These are phyloP conservation scores for Plebejus argus DNA, from an alignment of 2,888 invertebrate species.

Conservation along the genomic window DNA sequence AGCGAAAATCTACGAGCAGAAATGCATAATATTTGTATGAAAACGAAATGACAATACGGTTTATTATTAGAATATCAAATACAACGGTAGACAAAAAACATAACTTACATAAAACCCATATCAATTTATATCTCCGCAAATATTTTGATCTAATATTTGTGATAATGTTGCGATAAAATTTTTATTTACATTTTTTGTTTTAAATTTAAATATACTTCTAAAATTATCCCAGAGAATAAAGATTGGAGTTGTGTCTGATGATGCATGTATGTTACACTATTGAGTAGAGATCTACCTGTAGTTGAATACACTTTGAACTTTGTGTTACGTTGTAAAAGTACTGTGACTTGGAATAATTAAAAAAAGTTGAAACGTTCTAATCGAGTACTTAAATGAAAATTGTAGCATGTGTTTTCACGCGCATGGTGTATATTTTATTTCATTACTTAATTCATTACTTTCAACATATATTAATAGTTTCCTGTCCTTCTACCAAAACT, in stretches of 20 bases:
- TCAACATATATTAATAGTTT: too few relatives aligned
- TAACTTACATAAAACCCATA: constrained; percentile 18
- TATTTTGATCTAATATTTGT: constrained; percentile 8
- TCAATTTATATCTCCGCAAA: not conserved
- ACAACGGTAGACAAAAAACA: not conserved
- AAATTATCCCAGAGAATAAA: not conserved
- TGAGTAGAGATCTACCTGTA: too few relatives aligned
- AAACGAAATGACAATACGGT: not conserved
- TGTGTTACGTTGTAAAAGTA: too few relatives aligned
- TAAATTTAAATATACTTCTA: not conserved
- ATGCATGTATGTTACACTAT: not conserved
- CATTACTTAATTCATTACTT: too few relatives aligned
- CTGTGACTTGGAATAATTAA: too few relatives aligned
- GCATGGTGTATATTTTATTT: too few relatives aligned
- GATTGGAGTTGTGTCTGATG: not conserved
- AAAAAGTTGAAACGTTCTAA: too few relatives aligned
- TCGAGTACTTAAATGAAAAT: too few relatives aligned
- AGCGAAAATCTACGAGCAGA: too few relatives aligned
- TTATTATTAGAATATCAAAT: not conserved
- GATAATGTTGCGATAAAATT: constrained; percentile 3
- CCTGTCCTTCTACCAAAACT: too few relatives aligned
- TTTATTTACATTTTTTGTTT: not conserved
- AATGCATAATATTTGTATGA: not conserved
- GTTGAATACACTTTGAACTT: too few relatives aligned
- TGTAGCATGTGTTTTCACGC: too few relatives aligned